Conservation (phyloP, 2,797 vertebrate genomes). For the Xyrichtys novacula region DNA sequence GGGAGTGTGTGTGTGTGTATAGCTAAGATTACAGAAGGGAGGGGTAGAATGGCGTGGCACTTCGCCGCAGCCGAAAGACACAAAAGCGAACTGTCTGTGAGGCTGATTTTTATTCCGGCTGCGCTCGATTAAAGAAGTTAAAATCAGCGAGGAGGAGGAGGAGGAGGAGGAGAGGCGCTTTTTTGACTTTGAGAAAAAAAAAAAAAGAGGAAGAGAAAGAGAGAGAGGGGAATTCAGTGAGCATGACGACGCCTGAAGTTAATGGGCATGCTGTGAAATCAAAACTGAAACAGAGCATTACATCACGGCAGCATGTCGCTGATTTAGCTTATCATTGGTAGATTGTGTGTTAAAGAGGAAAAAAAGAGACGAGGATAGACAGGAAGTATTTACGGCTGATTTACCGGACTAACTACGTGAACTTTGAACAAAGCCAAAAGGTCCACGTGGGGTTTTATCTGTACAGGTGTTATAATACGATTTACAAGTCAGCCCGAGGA, state of each 20-base stretch:
- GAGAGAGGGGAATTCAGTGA: conserved; percentile 28
- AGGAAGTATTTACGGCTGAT: neutral
- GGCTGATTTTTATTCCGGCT: neutral
- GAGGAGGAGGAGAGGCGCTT: no score
- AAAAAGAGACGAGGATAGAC: neutral
- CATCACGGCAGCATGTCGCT: neutral
- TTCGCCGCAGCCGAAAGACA: conserved; percentile 14
- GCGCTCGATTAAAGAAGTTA: neutral
- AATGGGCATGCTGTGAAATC: conserved; percentile 19
- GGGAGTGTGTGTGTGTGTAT: conserved; percentile 20
- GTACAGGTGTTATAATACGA: conserved; percentile 20
- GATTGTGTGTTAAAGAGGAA: neutral
- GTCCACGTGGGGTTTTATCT: conserved; percentile 1
- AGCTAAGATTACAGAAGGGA: conserved; percentile 67
- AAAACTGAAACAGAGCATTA: conserved; percentile 56
- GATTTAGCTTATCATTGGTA: neutral
- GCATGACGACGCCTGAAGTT: conserved; percentile 14
- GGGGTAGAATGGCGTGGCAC: conserved; percentile 35
- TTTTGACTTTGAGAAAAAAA: conserved; percentile 38
- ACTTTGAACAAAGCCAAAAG: conserved; percentile 5
- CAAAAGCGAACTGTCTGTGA: conserved; percentile 8
- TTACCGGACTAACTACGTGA: conserved; percentile 4
- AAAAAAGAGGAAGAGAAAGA: conserved; percentile 29
- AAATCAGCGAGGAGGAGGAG: conserved; percentile 22
- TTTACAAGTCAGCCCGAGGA: conserved; percentile 24